These are phyloP conservation scores for Arrhopalites spinosus DNA, from an alignment of 2,888 invertebrate genomes.

Conservation along the genomic window DNA sequence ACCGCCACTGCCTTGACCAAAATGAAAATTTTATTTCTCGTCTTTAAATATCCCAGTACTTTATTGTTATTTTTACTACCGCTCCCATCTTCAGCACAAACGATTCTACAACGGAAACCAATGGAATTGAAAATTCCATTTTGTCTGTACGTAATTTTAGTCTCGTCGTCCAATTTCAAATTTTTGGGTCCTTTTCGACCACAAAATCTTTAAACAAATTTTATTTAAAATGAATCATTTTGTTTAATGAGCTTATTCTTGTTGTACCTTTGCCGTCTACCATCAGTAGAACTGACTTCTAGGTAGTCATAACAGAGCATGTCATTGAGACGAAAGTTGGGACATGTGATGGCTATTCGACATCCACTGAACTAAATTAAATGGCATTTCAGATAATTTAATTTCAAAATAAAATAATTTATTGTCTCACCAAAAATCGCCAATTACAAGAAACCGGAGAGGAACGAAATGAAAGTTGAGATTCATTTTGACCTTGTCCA, in stretches of 20 bases:
- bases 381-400: not conserved
- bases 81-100: slow-evolving; percentile 25
- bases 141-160: slow-evolving; percentile 42
- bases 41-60: not conserved
- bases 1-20: not conserved
- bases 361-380: slow-evolving; percentile 14
- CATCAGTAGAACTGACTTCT: not conserved
- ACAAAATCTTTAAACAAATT: slow-evolving; percentile 9
- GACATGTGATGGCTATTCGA: slow-evolving; percentile 13
- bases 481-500: not conserved
- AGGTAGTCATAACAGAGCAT: slow-evolving; percentile 13
- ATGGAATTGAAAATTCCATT: slow-evolving; percentile 44
- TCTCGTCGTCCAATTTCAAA: not conserved
- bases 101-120: slow-evolving; percentile 46
- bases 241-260: not conserved
- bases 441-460: slow-evolving; percentile 9
- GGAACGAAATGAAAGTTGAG: not conserved
- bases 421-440: slow-evolving; percentile 26
- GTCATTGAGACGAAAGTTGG: not conserved
- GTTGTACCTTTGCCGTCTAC: slow-evolving; percentile 1
- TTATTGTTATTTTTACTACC: not conserved
- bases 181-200: not conserved
- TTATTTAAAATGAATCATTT: not conserved
- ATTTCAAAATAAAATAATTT: not conserved
- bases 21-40: not conserved